phyloP scores from a whole-genome alignment of 2,888 invertebrate genomes.

The Microctonus aethiopoides region DNA sequence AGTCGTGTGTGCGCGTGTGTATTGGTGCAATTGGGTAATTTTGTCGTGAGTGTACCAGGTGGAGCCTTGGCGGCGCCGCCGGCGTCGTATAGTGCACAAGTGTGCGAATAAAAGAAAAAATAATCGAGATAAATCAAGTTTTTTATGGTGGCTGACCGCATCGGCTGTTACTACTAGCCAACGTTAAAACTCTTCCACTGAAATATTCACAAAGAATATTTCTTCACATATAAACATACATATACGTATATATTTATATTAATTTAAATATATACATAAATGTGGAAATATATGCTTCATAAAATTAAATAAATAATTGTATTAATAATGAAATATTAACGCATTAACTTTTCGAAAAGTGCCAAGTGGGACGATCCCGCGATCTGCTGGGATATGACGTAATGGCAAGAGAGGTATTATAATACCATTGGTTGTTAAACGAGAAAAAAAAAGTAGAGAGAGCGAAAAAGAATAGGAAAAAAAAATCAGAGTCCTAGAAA shows the following conservation, averaged over 20 bases:
- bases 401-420: conserved; percentile 70
- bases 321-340: conserved; percentile 52
- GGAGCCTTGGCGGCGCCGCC: conserved; percentile 23
- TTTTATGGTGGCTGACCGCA: conserved; percentile 8
- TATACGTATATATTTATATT: not conserved
- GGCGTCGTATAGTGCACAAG: conserved; percentile 4
- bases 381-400: conserved; percentile 68
- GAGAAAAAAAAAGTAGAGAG: not conserved
- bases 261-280: not conserved
- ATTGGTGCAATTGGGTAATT: not conserved
- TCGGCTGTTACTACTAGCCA: not conserved
- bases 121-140: not conserved
- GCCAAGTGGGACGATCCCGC: conserved; percentile 63
- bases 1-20: not conserved
- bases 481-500: not conserved
- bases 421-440: conserved; percentile 31
- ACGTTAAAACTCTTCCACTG: not conserved
- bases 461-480: not conserved
- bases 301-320: not conserved
- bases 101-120: not conserved
- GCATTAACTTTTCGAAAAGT: conserved; percentile 47
- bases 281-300: not conserved
- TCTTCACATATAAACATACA: not conserved
- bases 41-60: not conserved
- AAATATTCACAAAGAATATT: not conserved